Base-by-base conservation (phyloP, 2,797 vertebrate species). In the Sphenodon punctatus region DNA sequence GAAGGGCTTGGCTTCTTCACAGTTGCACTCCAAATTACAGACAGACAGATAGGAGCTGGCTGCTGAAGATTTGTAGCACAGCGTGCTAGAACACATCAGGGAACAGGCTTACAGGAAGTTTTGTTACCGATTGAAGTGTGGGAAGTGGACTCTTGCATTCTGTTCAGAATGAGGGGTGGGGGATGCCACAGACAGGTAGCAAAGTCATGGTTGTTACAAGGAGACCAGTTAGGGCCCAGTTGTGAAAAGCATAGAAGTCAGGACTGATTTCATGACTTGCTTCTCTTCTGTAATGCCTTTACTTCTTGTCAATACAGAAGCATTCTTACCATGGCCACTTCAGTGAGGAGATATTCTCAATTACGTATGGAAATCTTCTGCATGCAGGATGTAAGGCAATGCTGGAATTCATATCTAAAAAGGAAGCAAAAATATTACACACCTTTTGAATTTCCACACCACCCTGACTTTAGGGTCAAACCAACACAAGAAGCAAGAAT, bases 1-100 rank as follows among this genome's bases (percentile, higher is more conserved):
- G 93, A 91, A 94, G 94, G 94, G 95, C 93, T 92, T 49, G 4
- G 48, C 42, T 85, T 91, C 91, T 91, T 93, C 93, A 92, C 83
- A 60, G 3, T 79, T 39, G 65, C 45, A 61, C 38, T 58, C 41
- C 5, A 82, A 74, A 91, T 92, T 90, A 78, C 69, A 86, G 88
- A 93, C 91, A 92, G 34, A 55, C 11, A 39, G n/a, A 34, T 15
- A 75, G 65, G 23, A 20, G 27, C 15, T 75, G 46, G 42, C 6
- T 46, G 9, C 23, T 48, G 23, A 38, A 78, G 43, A 70, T 61
- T 30, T 63, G 49, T 45, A 41, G 34, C 19, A 69, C 34, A 53
- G 25, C 39, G 45, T 63, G 48, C 39, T 61, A 65, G 5, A 79
- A 71, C 42, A 65, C 32, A 48, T 58, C 22, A 46, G 49, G 49